Evolutionary conservation across 2,888 invertebrate genomes (phyloP).

Genomic region (Stratiomys singularior): DNA sequence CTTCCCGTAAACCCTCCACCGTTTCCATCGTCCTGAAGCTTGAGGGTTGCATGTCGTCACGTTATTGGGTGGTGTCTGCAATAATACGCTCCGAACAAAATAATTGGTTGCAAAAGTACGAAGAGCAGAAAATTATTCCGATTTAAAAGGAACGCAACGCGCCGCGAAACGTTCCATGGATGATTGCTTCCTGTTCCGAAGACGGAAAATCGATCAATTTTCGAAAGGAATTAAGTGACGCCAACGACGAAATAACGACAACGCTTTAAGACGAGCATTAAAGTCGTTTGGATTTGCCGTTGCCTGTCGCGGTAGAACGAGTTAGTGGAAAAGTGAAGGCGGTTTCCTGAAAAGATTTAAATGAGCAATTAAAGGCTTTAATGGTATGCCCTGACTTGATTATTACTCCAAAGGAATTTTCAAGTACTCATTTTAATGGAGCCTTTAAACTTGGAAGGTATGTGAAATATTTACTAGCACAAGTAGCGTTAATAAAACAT

Average conservation of each 20-base stretch:
- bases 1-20: background rate
- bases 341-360: slow-evolving; percentile 25
- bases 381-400: slow-evolving; percentile 17
- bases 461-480: too few relatives aligned
- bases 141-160: slow-evolving; percentile 37
- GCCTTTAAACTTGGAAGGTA: too few relatives aligned
- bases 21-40: background rate
- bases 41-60: slow-evolving; percentile 65
- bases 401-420: slow-evolving; percentile 17
- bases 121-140: slow-evolving; percentile 36
- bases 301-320: background rate
- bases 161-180: slow-evolving; percentile 44
- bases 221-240: slow-evolving; percentile 39
- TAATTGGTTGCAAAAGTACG: slow-evolving; percentile 50
- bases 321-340: background rate
- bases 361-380: slow-evolving; percentile 19
- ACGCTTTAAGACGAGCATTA: slow-evolving; percentile 28
- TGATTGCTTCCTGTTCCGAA: slow-evolving; percentile 49
- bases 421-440: background rate
- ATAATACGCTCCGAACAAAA: slow-evolving; percentile 51
- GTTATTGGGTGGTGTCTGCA: slow-evolving; percentile 58
- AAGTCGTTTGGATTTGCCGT: background rate
- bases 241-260: slow-evolving; percentile 22
- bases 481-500: too few relatives aligned
- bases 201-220: slow-evolving; percentile 51